Conservation (phyloP, 2,888 invertebrate species). For the Lasioglossum leucozonium region DNA sequence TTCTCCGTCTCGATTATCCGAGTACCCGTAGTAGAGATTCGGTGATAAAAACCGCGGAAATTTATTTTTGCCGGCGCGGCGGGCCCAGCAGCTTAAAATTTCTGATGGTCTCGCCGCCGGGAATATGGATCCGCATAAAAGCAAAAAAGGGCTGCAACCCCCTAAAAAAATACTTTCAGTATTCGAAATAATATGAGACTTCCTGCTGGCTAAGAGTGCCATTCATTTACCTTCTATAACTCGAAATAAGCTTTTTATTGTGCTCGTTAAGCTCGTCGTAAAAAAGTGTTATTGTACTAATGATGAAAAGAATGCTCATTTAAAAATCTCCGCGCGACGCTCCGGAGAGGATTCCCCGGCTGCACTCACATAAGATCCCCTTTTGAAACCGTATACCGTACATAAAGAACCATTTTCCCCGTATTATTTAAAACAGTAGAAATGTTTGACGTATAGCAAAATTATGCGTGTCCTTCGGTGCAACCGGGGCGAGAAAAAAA, state of each 20-base stretch:
- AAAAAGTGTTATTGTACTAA: conserved; percentile 26
- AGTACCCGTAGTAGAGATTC: not conserved
- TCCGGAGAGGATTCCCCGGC: not conserved
- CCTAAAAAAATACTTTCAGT: not conserved
- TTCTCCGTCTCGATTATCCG: not conserved
- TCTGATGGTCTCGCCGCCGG: not conserved
- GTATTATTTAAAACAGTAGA: not conserved
- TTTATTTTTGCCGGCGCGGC: not conserved
- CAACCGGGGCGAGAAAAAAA: not conserved
- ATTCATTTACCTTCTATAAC: conserved; percentile 11
- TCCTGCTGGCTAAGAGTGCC: not conserved
- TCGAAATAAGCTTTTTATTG: conserved; percentile 18
- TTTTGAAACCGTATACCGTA: not conserved
- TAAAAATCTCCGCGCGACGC: conserved; percentile 13
- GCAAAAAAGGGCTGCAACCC: not conserved
- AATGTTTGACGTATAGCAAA: not conserved
- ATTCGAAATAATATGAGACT: conserved; percentile 1
- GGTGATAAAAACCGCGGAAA: not conserved
- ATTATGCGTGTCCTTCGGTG: not conserved
- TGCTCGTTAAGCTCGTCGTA: conserved; percentile 22
- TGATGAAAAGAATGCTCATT: conserved; percentile 25
- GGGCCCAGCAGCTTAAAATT: not conserved
- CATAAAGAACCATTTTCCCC: not conserved
- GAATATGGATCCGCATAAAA: not conserved
- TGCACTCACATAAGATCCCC: not conserved